Evolutionary conservation across 1,140 invertebrate genomes (phyloP).

Genomic region (Drosophila asahinai): DNA sequence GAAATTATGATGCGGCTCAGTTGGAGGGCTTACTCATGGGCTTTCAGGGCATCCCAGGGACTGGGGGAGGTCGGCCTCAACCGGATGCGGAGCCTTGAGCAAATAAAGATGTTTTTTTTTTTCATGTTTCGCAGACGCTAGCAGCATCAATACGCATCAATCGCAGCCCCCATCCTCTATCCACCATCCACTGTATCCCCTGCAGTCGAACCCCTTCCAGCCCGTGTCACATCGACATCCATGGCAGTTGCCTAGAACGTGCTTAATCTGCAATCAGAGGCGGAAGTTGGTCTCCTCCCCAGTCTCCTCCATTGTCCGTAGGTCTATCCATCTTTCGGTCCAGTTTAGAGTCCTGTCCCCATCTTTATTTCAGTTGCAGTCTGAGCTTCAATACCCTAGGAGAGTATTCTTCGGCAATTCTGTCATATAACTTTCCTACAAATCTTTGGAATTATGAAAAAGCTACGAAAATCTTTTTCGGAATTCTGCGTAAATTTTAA

Average conservation of each 20-base stretch:
- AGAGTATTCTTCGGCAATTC: not conserved
- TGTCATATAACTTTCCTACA: not conserved
- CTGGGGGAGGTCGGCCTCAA: constrained; percentile 15
- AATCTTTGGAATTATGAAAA: not conserved
- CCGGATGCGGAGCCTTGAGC: constrained; percentile 70
- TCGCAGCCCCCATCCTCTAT: constrained; percentile 22
- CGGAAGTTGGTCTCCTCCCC: constrained; percentile 67
- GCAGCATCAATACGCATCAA: constrained; percentile 81
- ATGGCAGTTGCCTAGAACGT: constrained; percentile 67
- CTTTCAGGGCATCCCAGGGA: constrained; percentile 21
- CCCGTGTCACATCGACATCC: constrained; percentile 11
- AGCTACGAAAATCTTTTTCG: too few relatives aligned
- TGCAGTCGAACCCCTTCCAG: constrained; percentile 2
- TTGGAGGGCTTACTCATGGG: constrained; percentile 38
- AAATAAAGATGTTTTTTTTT: constrained; percentile 72
- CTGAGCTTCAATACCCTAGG: constrained; percentile 10
- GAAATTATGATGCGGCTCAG: constrained; percentile 57
- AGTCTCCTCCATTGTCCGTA: constrained; percentile 13
- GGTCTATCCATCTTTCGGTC: constrained; percentile 13
- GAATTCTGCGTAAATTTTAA: too few relatives aligned
- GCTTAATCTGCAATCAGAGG: constrained; percentile 81
- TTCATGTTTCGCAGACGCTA: constrained; percentile 62
- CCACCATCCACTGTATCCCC: not conserved
- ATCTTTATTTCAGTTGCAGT: constrained; percentile 36
- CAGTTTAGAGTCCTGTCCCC: constrained; percentile 40